These are phyloP conservation scores for Climacteris rufus DNA, from an alignment of 2,113 vertebrate species.

Conservation along the genomic window DNA sequence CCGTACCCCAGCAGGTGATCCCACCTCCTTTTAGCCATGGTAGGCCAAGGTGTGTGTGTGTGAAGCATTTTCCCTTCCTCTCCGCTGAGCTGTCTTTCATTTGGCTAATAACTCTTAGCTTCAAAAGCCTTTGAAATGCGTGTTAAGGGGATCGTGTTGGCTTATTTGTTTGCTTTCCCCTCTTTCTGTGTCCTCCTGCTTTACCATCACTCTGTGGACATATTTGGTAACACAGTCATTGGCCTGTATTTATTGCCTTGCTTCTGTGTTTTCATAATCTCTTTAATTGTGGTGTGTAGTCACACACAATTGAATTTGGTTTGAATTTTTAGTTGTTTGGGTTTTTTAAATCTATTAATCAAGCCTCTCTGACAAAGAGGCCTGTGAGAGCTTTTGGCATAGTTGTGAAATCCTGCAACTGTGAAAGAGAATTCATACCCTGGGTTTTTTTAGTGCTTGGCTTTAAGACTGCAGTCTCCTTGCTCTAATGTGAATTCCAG, in stretches of 20 bases:
- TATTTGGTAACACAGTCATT: background rate
- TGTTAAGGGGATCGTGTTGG: fast-evolving
- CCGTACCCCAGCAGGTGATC: background rate
- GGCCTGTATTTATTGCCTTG: background rate
- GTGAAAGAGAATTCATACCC: slow-evolving; percentile 8
- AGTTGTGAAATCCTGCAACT: slow-evolving; percentile 25
- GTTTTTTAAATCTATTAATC: slow-evolving; percentile 14
- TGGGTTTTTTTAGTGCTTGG: background rate
- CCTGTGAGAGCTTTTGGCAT: slow-evolving; percentile 27
- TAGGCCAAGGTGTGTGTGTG: background rate
- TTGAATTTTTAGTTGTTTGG: slow-evolving; percentile 35
- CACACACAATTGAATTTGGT: background rate
- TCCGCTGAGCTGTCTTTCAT: background rate
- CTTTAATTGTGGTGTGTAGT: background rate
- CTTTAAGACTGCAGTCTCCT: background rate
- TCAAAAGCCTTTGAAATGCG: background rate
- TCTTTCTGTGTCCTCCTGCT: background rate
- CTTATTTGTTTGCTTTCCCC: background rate
- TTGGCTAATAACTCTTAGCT: background rate
- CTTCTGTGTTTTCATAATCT: background rate
- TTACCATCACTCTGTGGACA: background rate
- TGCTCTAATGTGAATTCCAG: slow-evolving; percentile 39
- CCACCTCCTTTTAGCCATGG: fast-evolving
- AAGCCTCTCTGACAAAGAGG: background rate
- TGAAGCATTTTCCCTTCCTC: background rate